phyloP scores from a whole-genome alignment of 2,888 invertebrate genomes.

The Adelphocoris suturalis region DNA sequence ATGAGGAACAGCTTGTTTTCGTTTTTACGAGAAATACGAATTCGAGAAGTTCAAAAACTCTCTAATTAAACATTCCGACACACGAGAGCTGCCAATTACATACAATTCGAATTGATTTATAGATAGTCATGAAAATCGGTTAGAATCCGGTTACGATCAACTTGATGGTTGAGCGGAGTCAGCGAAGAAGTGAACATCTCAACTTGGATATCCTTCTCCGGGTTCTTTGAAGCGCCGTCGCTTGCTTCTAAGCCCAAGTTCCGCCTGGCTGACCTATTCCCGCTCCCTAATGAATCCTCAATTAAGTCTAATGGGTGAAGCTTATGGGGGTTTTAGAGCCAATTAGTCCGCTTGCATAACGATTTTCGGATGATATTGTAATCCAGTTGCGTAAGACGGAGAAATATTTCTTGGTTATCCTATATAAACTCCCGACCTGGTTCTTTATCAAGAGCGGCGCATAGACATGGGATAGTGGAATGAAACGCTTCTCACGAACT shows the following conservation, averaged over 20 bases:
- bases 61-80: too few relatives aligned
- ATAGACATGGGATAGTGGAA: not conserved
- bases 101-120: too few relatives aligned
- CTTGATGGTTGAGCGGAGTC: not conserved
- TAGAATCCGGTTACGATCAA: not conserved
- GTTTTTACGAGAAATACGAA: too few relatives aligned
- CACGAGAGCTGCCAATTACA: too few relatives aligned
- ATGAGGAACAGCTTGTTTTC: too few relatives aligned
- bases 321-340: conserved; percentile 65
- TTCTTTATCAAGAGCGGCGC: not conserved
- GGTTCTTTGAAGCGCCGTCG: conserved; percentile 28
- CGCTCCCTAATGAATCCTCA: conserved; percentile 66
- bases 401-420: conserved; percentile 11
- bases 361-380: conserved; percentile 46
- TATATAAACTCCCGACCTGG: not conserved
- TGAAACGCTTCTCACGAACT: conserved; percentile 8
- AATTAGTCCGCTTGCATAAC: conserved; percentile 65
- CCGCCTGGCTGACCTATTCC: conserved; percentile 49
- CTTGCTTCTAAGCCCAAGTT: conserved; percentile 16
- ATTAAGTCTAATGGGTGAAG: conserved; percentile 65
- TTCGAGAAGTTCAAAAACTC: too few relatives aligned
- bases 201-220: conserved; percentile 13
- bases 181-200: not conserved
- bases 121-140: not conserved
- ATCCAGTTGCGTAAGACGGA: conserved; percentile 43